These are phyloP conservation scores for Larimichthys polyactis DNA, from an alignment of 2,113 vertebrate genomes.

Conservation along the genomic window DNA sequence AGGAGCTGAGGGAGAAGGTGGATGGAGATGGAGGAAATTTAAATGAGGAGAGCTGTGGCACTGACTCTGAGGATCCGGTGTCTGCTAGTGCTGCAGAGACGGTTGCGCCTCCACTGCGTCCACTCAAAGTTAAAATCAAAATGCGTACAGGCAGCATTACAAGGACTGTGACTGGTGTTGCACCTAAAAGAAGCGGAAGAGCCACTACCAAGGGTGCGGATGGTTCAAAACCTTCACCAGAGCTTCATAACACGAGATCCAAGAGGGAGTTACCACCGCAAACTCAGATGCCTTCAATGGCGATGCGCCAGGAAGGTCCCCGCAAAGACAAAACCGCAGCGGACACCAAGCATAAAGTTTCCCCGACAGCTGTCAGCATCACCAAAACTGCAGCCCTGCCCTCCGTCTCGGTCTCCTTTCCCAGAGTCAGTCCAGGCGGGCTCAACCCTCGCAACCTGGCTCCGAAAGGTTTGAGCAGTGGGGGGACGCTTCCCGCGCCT, in stretches of 20 bases:
- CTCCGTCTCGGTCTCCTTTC: conserved; percentile 56
- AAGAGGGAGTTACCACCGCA: conserved; percentile 68
- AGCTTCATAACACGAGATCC: conserved; percentile 66
- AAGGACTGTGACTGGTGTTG: conserved; percentile 88
- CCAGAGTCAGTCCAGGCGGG: conserved; percentile 49
- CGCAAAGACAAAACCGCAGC: conserved; percentile 86
- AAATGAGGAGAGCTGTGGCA: conserved; percentile 65
- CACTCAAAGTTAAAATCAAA: conserved; percentile 95
- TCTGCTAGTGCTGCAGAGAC: conserved; percentile 12
- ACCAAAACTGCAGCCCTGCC: conserved; percentile 76
- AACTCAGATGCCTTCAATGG: conserved; percentile 81
- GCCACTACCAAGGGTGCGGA: conserved; percentile 52
- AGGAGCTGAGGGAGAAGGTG: conserved; percentile 26
- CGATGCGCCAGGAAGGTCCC: conserved; percentile 87
- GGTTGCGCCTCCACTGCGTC: conserved; percentile 77
- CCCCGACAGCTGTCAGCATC: conserved; percentile 77
- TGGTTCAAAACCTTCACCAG: conserved; percentile 65
- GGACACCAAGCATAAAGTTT: conserved; percentile 65
- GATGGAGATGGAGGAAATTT: conserved; percentile 48
- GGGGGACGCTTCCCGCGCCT: conserved; percentile 51
- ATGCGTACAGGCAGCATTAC: conserved; percentile 89
- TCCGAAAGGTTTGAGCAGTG: conserved; percentile 85
- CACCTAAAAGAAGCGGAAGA: conserved; percentile 79
- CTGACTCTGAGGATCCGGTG: conserved; percentile 6
- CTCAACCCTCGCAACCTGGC: conserved; percentile 69